phyloP scores from a whole-genome alignment of 2,888 invertebrate genomes.

The Chymomyza caudatula region DNA sequence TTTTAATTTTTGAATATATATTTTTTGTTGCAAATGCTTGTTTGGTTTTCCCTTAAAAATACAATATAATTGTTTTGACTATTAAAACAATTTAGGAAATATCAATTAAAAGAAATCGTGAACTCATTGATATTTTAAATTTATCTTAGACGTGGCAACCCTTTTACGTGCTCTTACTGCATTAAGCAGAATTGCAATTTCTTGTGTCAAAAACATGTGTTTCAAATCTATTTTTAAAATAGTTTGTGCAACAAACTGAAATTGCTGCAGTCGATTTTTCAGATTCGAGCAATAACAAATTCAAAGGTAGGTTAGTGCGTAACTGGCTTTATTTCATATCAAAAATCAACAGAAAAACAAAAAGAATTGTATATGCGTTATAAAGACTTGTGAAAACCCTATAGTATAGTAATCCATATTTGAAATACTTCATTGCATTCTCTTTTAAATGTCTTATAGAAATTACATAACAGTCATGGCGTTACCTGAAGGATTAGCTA shows the following conservation, averaged over 20 bases:
- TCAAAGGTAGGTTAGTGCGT: constrained; percentile 5
- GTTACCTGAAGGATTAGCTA: constrained; percentile 74
- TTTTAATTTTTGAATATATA: no score
- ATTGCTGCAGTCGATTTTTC: constrained; percentile 31
- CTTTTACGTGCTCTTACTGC: constrained; percentile 14
- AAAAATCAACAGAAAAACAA: neutral
- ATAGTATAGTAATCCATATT: no score
- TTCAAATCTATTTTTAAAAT: constrained; percentile 52
- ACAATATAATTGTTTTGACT: no score
- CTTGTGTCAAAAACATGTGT: constrained; percentile 34
- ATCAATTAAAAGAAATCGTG: no score
- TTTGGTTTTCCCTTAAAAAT: no score
- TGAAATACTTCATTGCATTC: neutral
- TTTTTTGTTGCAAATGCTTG: no score
- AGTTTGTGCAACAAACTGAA: constrained; percentile 24
- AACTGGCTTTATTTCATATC: neutral
- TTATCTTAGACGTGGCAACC: constrained; percentile 21
- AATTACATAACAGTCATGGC: constrained; percentile 74
- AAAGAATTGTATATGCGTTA: neutral
- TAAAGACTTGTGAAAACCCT: neutral
- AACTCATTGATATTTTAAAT: no score
- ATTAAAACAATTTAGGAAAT: no score
- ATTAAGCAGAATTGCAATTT: constrained; percentile 3
- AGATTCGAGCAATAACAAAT: constrained; percentile 20
- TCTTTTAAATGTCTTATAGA: constrained; percentile 21